Evolutionary conservation across 2,797 vertebrate genomes (phyloP), one percentile per base, ranked within the genome.

Genomic region (Glyptemys insculpta): DNA sequence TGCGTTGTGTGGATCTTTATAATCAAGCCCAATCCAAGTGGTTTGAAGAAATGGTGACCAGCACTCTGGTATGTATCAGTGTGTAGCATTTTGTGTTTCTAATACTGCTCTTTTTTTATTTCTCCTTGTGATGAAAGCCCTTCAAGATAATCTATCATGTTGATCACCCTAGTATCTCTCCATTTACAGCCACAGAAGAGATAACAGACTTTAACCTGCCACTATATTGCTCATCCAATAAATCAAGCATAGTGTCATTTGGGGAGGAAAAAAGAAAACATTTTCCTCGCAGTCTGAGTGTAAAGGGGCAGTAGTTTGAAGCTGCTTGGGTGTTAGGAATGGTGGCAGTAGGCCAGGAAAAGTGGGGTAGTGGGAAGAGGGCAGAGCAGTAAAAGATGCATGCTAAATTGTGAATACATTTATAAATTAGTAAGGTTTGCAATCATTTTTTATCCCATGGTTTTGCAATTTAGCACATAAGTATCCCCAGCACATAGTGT

Each of bases 1-100:
- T 99, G 99, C 99, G 99, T 93, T 99, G 99, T 1, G 99, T 99
- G 49, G 99, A 99, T 96, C 99, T 99, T 68, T 99, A 99, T 94
- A 99, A 99, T 94, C 99, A 99, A 98, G 98, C 99, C 50, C 99
- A 99, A 97, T 99, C 99, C 94, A 99, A 99, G 86, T 99, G 99
- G 99, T 99, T 99, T 96, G 99, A 99, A 96, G 99, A 99, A 98
- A 99, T 99, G 99, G 99, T 99, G 92, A 99, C 99, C 19, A 99
- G 99, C 37, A 99, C 99, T 29, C 97, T 99, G 99, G 99, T 99
- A 98, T 94, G 98, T 95, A 72, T 44, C 25, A n/a, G 3, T 41
- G 12, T n/a, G 21, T 56, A 34, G 31, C n/a, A 41, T 57, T 23
- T 54, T 47, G 7, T 37, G 10, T 54, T 65, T 86, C 18, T 25